These are phyloP conservation scores for Apomyelois bistriatella DNA, from an alignment of 2,888 invertebrate genomes.

Conservation along the genomic window DNA sequence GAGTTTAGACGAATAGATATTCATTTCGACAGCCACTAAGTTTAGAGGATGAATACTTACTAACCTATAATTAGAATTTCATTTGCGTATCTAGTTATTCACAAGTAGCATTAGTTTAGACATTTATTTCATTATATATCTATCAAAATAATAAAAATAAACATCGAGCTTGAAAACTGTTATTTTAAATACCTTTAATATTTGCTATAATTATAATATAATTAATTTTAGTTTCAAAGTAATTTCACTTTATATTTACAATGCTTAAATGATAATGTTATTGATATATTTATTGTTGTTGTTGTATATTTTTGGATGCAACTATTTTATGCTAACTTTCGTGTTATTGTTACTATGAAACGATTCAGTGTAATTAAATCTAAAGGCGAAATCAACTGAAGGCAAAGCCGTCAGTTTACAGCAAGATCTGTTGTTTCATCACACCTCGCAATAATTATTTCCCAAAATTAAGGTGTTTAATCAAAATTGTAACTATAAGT, in stretches of 20 bases:
- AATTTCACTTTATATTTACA: conserved; percentile 74
- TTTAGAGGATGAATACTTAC: conserved; percentile 75
- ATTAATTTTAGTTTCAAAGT: conserved; percentile 60
- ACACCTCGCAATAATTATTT: conserved; percentile 69
- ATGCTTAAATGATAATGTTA: conserved; percentile 74
- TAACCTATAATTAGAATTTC: conserved; percentile 58
- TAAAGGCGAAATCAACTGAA: conserved; percentile 19
- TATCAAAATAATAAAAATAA: conserved; percentile 49
- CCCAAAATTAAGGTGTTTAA: conserved; percentile 66
- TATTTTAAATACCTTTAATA: conserved; percentile 68
- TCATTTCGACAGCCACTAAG: conserved; percentile 68
- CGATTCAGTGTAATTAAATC: conserved; percentile 44
- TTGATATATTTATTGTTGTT: conserved; percentile 72
- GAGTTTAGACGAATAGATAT: conserved; percentile 41
- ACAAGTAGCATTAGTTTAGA: conserved; percentile 66
- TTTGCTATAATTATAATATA: conserved; percentile 66
- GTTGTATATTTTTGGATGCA: conserved; percentile 76
- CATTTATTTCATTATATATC: conserved; percentile 37
- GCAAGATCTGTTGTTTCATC: conserved; percentile 48
- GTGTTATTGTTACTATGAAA: conserved; percentile 56
- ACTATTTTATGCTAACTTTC: conserved; percentile 68
- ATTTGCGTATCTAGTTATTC: conserved; percentile 64
- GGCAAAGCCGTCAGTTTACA: conserved; percentile 17
- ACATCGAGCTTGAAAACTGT: conserved; percentile 74
- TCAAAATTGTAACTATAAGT: conserved; percentile 64